Base-by-base conservation (phyloP, 2,797 vertebrate genomes). In the Iguana delicatissima region DNA sequence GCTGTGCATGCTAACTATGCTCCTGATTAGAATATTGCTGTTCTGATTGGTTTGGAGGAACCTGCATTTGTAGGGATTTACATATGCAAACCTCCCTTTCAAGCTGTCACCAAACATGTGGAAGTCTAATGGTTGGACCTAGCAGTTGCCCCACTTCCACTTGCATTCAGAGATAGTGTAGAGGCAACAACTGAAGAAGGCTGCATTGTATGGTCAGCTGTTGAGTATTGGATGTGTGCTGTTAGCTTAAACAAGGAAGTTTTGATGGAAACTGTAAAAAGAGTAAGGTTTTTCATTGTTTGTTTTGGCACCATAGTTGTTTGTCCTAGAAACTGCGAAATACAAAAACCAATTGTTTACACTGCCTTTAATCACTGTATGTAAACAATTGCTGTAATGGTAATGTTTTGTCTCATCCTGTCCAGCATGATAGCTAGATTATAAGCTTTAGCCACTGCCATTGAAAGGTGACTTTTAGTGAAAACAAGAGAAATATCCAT, bases 261-360 rank as follows among this genome's bases (percentile, higher is more conserved):
- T 82, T 89, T 59, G 82, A 16, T 22, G 6, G 55, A 18, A 59
- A 73, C 67, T 46, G 38, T 32, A 62, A 80, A 38, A 26, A 72
- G 35, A 57, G 35, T 22, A 72, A 42, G 79, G 29, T 72, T 73
- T 74, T 84, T 50, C 55, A 64, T 77, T 24, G 35, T 77, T 32
- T 50, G 20, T 16, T 79, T 64, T 85, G 57, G 81, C 72, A 79
- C n/a, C 32, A 29, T 55, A 52, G 20, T 74, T 74, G 35, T 87
- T 67, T 79, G 29, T 85, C 46, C 42, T 42, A 84, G 73, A 79
- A 80, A 38, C 46, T 55, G 22, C 46, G 42, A 29, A 67, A 74
- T 89, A 85, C 50, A 79, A 55, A 89, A 79, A 20, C 12, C 82
- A 67, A 32, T 85, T 79, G 82, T 85, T 24, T 52, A 29, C n/a